A percentile compares a stretch with the other conserved stretches of the same genome.
These are phyloP conservation scores for Drosophila flavopinicola DNA, from an alignment of 2,888 invertebrate genomes.

Conservation along the genomic window DNA sequence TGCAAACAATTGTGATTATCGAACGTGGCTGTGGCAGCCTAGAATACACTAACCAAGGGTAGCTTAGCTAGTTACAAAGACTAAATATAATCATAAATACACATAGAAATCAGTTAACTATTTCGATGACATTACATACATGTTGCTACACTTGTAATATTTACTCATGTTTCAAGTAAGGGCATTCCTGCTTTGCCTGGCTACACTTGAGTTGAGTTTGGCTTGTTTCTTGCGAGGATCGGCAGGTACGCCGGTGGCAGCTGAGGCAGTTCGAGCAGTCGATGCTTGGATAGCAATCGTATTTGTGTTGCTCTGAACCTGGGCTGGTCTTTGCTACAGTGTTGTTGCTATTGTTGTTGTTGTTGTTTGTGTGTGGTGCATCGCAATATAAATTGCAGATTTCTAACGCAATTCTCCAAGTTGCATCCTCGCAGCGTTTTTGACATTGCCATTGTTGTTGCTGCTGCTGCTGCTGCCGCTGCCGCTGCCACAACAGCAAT, in stretches of 20 bases:
- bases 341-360: conserved; percentile 27
- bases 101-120: too few relatives aligned
- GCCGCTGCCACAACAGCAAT: conserved; percentile 36
- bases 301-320: conserved; percentile 57
- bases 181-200: conserved; percentile 11
- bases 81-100: too few relatives aligned
- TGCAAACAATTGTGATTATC: conserved; percentile 81
- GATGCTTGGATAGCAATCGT: conserved; percentile 62
- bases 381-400: conserved; percentile 81
- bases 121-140: too few relatives aligned
- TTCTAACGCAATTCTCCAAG: conserved; percentile 81
- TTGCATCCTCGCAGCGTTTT: conserved; percentile 67
- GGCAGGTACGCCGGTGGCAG: conserved; percentile 58
- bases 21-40: conserved; percentile 54
- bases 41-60: conserved; percentile 22
- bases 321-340: conserved; percentile 41
- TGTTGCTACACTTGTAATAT: too few relatives aligned
- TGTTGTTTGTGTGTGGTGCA: conserved; percentile 58
- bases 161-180: conserved; percentile 1
- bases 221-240: conserved; percentile 50
- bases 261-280: conserved; percentile 54
- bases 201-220: background rate
- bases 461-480: conserved; percentile 20
- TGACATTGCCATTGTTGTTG: conserved; percentile 76
- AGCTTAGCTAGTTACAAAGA: background rate